Percentiles rank a stretch among this genome's conserved stretches.
phyloP scores from a whole-genome alignment of 2,888 invertebrate genomes.

The Flexamia atlantica region DNA sequence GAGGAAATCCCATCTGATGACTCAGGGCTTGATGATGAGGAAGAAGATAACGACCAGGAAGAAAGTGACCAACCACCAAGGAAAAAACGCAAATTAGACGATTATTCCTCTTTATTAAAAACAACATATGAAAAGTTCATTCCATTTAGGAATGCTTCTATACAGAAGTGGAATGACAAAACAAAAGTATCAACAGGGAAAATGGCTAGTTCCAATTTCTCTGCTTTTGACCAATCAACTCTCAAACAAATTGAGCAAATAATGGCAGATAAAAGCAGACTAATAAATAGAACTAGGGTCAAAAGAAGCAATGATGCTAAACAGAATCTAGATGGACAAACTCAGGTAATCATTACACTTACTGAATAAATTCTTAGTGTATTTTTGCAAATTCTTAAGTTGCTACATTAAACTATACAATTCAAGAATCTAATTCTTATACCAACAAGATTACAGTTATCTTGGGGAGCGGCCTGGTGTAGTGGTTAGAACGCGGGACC shows the following conservation, averaged over 20 bases:
- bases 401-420: too few species aligned
- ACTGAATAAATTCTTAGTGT: too few species aligned
- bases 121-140: slow-evolving; percentile 80
- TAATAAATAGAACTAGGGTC: slow-evolving; percentile 88
- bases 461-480: too few species aligned
- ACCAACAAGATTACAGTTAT: too few species aligned
- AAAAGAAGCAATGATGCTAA: slow-evolving; percentile 77
- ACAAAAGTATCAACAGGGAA: slow-evolving; percentile 85
- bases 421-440: too few species aligned
- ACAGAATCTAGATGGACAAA: neutral
- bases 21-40: slow-evolving; percentile 69
- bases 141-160: slow-evolving; percentile 85
- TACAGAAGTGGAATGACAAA: slow-evolving; percentile 97
- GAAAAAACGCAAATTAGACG: slow-evolving; percentile 76
- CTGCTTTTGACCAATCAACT: slow-evolving; percentile 77
- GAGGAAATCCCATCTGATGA: slow-evolving; percentile 61
- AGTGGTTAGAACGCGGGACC: too few species aligned
- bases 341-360: neutral
- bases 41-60: slow-evolving; percentile 75
- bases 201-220: slow-evolving; percentile 81
- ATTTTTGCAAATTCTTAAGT: too few species aligned
- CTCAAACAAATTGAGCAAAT: slow-evolving; percentile 92
- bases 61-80: slow-evolving; percentile 71
- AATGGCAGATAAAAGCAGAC: slow-evolving; percentile 85
- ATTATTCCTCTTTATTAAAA: slow-evolving; percentile 79